These are phyloP conservation scores for Carpatolechia fugitivella DNA, from an alignment of 2,888 invertebrate genomes.

Conservation along the genomic window DNA sequence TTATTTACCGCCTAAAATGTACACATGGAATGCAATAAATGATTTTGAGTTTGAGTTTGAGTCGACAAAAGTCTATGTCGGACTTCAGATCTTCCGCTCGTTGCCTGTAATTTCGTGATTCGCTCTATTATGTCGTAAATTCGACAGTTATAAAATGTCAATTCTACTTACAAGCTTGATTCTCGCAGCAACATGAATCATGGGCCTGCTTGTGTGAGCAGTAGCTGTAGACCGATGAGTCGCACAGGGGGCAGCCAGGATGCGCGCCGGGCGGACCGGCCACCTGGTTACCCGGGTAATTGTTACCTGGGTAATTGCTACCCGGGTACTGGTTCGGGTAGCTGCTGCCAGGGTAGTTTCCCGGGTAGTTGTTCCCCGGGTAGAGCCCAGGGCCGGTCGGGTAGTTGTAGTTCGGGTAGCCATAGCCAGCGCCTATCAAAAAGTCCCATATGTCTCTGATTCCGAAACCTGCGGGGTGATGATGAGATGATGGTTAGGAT, in stretches of 20 bases:
- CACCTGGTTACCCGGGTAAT: slow-evolving; percentile 30
- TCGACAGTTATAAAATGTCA: too few relatives aligned
- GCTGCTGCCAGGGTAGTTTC: slow-evolving; percentile 32
- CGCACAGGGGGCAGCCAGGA: slow-evolving; percentile 85
- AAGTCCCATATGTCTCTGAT: slow-evolving; percentile 71
- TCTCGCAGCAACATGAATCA: slow-evolving; percentile 87
- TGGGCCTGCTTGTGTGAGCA: slow-evolving; percentile 87
- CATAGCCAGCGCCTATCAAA: slow-evolving; percentile 66
- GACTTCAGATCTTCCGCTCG: too few relatives aligned
- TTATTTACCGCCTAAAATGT: too few relatives aligned
- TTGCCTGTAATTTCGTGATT: too few relatives aligned
- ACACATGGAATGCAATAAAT: too few relatives aligned
- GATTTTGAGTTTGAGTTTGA: too few relatives aligned
- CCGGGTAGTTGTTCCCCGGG: slow-evolving; percentile 36
- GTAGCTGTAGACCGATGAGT: slow-evolving; percentile 87
- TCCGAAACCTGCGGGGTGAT: slow-evolving; percentile 61
- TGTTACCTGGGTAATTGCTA: slow-evolving; percentile 24
- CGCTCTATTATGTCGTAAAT: too few relatives aligned
- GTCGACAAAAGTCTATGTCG: too few relatives aligned
- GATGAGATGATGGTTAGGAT: slow-evolving; percentile 33
- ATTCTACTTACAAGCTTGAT: slow-evolving; percentile 67
- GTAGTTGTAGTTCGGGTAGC: slow-evolving; percentile 37
- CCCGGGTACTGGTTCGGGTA: slow-evolving; percentile 35
- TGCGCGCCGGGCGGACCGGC: slow-evolving; percentile 69
- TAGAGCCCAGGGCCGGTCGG: slow-evolving; percentile 32